Conservation (phyloP, 92 coral and sea anemone genomes). For the Actinernus sp. region DNA sequence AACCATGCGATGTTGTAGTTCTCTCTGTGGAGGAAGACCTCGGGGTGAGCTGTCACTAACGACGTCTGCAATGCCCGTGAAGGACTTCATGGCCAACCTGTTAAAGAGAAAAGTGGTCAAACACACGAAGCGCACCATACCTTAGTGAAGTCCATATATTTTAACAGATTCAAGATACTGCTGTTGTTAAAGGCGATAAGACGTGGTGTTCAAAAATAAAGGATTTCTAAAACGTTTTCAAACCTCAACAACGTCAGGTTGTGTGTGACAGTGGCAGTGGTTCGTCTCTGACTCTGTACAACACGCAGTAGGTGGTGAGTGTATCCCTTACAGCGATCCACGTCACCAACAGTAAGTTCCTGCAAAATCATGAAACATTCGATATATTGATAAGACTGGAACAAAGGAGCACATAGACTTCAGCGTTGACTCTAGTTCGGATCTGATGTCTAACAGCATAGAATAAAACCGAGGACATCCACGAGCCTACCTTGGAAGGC, state of each 20-base stretch:
- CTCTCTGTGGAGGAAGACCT: slow-evolving; percentile 74
- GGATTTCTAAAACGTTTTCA: background rate
- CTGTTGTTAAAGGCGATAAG: background rate
- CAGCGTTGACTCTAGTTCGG: no score
- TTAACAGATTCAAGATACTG: background rate
- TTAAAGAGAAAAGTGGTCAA: background rate
- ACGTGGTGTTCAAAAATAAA: no score
- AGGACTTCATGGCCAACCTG: slow-evolving; percentile 20
- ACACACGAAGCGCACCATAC: background rate
- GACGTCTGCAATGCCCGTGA: background rate
- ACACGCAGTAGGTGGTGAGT: slow-evolving; percentile 74
- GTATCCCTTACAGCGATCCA: slow-evolving; percentile 91
- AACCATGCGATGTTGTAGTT: slow-evolving; percentile 70
- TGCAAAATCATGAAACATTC: slow-evolving; percentile 3
- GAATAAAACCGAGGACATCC: no score
- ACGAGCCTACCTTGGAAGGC: slow-evolving; percentile 98
- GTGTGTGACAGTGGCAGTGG: slow-evolving; percentile 3
- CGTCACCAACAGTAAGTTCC: slow-evolving; percentile 90
- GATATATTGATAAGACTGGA: no score
- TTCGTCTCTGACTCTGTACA: slow-evolving; percentile 53
- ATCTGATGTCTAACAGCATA: no score
- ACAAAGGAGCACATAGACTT: no score
- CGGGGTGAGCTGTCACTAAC: background rate
- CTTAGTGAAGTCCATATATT: background rate
- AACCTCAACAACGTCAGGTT: slow-evolving; percentile 21